These are phyloP conservation scores for Dermochelys coriacea DNA, from an alignment of 2,797 vertebrate species.

Conservation along the genomic window DNA sequence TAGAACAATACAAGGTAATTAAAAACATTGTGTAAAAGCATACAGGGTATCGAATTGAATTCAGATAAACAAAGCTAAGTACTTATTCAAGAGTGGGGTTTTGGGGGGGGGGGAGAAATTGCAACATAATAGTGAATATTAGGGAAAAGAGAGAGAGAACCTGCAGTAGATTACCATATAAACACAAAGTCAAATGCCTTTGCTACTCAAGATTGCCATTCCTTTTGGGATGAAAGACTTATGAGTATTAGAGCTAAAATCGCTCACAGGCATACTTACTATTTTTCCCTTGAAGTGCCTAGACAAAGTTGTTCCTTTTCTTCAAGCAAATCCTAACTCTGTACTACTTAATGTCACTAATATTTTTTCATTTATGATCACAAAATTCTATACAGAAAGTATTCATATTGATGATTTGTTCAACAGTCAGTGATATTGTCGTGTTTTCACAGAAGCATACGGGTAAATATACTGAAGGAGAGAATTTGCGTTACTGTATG, in stretches of 20 bases:
- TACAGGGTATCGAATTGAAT: neutral
- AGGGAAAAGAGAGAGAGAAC: neutral
- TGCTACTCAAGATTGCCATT: neutral
- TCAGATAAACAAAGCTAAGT: neutral
- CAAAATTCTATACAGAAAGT: slow-evolving; percentile 27
- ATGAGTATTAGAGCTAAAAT: neutral
- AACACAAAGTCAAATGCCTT: neutral
- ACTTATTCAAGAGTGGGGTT: neutral
- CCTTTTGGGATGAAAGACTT: neutral
- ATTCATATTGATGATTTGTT: neutral
- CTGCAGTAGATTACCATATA: neutral
- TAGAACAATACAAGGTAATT: slow-evolving; percentile 80
- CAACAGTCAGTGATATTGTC: neutral
- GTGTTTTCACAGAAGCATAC: neutral
- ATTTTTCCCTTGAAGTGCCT: neutral
- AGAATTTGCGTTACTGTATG: neutral
- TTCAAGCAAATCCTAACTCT: neutral
- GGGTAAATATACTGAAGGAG: neutral
- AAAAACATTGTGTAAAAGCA: neutral
- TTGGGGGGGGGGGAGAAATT: neutral
- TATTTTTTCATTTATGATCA: slow-evolving; percentile 20
- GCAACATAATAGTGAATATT: neutral
- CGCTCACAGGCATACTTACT: neutral
- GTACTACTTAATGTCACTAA: neutral
- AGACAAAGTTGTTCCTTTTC: neutral